Evolutionary conservation across 2,888 invertebrate species (phyloP).

Genomic region (Epinotia bilunana): DNA sequence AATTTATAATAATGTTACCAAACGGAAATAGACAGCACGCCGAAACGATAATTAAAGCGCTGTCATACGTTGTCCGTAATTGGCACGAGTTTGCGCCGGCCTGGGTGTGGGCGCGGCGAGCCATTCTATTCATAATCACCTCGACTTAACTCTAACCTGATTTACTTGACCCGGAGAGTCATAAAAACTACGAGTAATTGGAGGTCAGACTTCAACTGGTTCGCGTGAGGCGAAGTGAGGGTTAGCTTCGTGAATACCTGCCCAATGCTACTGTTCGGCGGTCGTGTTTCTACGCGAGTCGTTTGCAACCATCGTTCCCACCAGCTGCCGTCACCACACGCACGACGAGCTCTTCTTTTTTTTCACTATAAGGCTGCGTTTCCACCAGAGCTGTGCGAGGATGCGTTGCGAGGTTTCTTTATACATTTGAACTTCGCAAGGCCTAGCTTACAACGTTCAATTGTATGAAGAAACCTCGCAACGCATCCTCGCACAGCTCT

Average conservation of each 20-base stretch:
- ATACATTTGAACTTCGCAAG: too few relatives aligned
- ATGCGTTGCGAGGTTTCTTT: too few relatives aligned
- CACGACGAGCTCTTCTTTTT: slow-evolving; percentile 69
- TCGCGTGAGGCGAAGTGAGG: neutral
- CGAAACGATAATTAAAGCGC: slow-evolving; percentile 43
- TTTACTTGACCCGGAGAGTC: neutral
- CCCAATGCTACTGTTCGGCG: slow-evolving; percentile 52
- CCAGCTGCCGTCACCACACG: slow-evolving; percentile 67
- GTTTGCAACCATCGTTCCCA: slow-evolving; percentile 70
- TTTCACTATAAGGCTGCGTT: slow-evolving; percentile 57
- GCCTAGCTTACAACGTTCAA: too few relatives aligned
- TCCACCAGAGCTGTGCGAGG: too few relatives aligned
- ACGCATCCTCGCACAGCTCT: too few relatives aligned
- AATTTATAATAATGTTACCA: neutral
- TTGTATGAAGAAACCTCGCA: too few relatives aligned
- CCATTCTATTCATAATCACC: neutral
- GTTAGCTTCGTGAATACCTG: neutral
- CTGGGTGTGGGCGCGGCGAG: slow-evolving; percentile 47
- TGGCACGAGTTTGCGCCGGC: slow-evolving; percentile 54
- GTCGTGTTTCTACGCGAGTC: slow-evolving; percentile 68
- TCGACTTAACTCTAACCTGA: neutral
- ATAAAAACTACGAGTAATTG: neutral
- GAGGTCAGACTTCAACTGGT: slow-evolving; percentile 1
- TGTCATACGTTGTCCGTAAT: slow-evolving; percentile 53
- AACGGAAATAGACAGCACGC: slow-evolving; percentile 7